These are phyloP conservation scores for Limnephilus marmoratus DNA, from an alignment of 2,888 invertebrate genomes.

Conservation along the genomic window DNA sequence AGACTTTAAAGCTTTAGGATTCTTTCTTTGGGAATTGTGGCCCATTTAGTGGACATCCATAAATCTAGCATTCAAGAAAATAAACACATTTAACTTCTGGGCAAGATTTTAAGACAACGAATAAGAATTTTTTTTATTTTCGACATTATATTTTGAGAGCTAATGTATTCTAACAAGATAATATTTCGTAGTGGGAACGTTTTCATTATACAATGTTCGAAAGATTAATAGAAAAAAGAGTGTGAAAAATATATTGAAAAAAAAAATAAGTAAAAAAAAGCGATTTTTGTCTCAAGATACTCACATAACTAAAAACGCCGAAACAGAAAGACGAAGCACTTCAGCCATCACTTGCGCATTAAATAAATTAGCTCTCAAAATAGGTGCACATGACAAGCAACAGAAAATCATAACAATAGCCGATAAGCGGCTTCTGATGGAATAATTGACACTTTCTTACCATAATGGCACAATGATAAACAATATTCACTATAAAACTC, in stretches of 20 bases:
- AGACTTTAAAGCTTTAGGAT: conserved; percentile 13
- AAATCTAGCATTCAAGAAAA: not conserved
- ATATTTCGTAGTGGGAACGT: not conserved
- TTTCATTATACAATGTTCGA: not conserved
- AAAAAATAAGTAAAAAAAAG: not conserved
- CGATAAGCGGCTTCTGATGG: not conserved
- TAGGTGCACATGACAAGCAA: conserved; percentile 16
- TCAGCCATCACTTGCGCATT: conserved; percentile 20
- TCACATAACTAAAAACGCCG: conserved; percentile 3
- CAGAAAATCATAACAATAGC: conserved; percentile 21
- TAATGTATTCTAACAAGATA: not conserved
- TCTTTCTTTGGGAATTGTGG: not conserved
- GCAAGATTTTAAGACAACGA: not conserved
- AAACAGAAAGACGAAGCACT: conserved; percentile 5
- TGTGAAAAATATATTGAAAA: not conserved
- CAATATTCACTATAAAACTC: conserved; percentile 43
- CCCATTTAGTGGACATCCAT: not conserved
- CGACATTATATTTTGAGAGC: conserved; percentile 33
- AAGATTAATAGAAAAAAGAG: not conserved
- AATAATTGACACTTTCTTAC: conserved; percentile 51
- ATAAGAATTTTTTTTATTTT: not conserved
- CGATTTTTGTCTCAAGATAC: conserved; percentile 8
- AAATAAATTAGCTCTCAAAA: conserved; percentile 45
- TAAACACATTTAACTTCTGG: not conserved
- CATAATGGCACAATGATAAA: conserved; percentile 52